Conservation (phyloP, 2,797 vertebrate genomes). For the Pipistrellus nathusii region DNA sequence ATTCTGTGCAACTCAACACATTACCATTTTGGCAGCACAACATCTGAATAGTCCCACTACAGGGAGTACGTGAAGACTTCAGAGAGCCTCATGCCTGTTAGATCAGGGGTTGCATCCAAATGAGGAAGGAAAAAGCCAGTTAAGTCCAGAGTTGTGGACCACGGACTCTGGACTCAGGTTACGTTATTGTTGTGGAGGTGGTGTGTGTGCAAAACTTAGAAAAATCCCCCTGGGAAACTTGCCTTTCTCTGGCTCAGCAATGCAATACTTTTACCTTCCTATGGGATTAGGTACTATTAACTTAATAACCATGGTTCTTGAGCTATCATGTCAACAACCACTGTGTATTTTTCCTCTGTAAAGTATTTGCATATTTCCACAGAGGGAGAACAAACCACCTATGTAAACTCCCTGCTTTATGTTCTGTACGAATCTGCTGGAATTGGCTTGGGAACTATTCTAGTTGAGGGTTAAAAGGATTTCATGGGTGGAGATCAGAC, state of each 20-base stretch:
- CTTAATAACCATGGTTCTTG: neutral
- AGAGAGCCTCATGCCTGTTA: neutral
- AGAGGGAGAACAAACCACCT: slow-evolving; percentile 1
- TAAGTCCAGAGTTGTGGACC: neutral
- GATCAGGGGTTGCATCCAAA: neutral
- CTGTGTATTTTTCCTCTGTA: neutral
- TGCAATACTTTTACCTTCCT: neutral
- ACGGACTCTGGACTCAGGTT: neutral
- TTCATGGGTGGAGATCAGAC: neutral
- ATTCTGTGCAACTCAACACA: neutral
- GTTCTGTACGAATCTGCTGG: neutral
- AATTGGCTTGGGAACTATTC: neutral
- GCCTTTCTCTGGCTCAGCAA: neutral
- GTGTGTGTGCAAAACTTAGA: neutral
- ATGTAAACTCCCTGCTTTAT: neutral
- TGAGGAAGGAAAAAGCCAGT: neutral
- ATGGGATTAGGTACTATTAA: neutral
- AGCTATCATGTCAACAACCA: neutral
- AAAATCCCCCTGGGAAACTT: neutral
- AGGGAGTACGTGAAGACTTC: neutral
- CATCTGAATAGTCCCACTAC: neutral
- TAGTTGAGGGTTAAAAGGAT: slow-evolving; percentile 21
- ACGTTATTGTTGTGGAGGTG: neutral
- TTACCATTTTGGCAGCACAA: neutral
- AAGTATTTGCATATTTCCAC: neutral